These are phyloP conservation scores for Steinernema khuongi DNA, from an alignment of 1,140 invertebrate species.

Conservation along the genomic window DNA sequence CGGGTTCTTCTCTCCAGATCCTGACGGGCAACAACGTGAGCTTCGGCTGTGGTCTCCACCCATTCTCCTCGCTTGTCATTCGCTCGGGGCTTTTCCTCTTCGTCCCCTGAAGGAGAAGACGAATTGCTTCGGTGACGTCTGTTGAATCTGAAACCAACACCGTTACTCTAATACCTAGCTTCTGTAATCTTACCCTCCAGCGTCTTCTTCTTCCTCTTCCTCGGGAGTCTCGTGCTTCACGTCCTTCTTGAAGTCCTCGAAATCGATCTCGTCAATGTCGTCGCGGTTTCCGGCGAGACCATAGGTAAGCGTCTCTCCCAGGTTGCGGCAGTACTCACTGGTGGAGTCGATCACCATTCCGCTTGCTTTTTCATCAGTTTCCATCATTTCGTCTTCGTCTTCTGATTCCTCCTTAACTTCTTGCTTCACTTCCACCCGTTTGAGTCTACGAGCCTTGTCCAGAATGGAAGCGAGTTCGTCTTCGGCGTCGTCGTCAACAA, in stretches of 20 bases:
- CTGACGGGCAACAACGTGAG: neutral
- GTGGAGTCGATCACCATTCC: slow-evolving; percentile 82
- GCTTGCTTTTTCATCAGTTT: slow-evolving; percentile 26
- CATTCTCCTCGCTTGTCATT: neutral
- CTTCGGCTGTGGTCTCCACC: neutral
- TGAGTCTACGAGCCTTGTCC: slow-evolving; percentile 71
- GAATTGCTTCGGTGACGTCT: neutral
- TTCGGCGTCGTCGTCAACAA: slow-evolving; percentile 73
- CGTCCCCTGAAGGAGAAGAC: neutral
- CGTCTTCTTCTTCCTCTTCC: slow-evolving; percentile 58
- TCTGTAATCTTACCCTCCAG: slow-evolving; percentile 64
- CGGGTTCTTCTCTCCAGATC: slow-evolving; percentile 11
- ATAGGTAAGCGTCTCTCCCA: slow-evolving; percentile 89
- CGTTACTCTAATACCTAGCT: neutral
- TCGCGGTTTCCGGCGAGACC: slow-evolving; percentile 64
- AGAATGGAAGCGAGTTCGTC: slow-evolving; percentile 71
- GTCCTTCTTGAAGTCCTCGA: neutral
- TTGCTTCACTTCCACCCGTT: slow-evolving; percentile 61
- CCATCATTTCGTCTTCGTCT: slow-evolving; percentile 42
- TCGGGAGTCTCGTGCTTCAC: neutral
- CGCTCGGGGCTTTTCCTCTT: neutral
- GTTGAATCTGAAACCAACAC: neutral
- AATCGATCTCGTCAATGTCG: slow-evolving; percentile 58
- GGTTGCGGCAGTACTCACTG: slow-evolving; percentile 89
- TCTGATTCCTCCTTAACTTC: slow-evolving; percentile 30